Evolutionary conservation across 2,797 vertebrate species (phyloP), one percentile per base, ranked within the genome.

Genomic region (Cottoperca gobio): DNA sequence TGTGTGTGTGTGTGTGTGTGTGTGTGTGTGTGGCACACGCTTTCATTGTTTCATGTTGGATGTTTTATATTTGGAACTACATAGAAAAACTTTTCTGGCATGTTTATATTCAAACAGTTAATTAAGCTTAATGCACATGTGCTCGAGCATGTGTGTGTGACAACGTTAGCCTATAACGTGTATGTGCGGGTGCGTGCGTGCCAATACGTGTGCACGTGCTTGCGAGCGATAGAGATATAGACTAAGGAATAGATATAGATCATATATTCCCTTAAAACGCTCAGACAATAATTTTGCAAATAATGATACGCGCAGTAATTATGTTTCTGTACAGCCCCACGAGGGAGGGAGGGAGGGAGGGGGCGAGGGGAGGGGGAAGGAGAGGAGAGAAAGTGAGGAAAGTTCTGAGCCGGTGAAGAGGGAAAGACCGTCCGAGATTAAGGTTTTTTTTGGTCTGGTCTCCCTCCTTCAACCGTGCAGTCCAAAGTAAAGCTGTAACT

Each of bases 341-440:
- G 72, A 70, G 72, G 73, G 81, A 78, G 76, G 82, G 76, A 42
- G 79, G 70, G 80, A 60, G 72, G 50, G 67, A n/a, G 64, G 16
- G 57, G 5, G 52, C 23, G 39, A 19, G 19, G 23, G 53, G 8
- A 26, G 31, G 12, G 68, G 59, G 48, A 68, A 45, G 78, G 67
- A 78, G 82, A 69, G 75, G 70, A 79, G 83, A 83, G 86, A 89
- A 84, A 88, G 86, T 88, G 81, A 83, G 76, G 78, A 67, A 81
- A 86, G 78, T 68, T 83, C n/a, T 86, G 28, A 49, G 81, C 3
- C 52, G 74, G 77, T 83, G 85, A 86, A 78, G 46, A 45, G 84
- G 35, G 39, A 76, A 64, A 68, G 68, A 84, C 71, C 71, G 71
- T 66, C 61, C 6, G 31, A 75, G 17, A 65, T 52, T 42, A 48